phyloP scores from a whole-genome alignment of 2,797 vertebrate species.

The Columba guinea region DNA sequence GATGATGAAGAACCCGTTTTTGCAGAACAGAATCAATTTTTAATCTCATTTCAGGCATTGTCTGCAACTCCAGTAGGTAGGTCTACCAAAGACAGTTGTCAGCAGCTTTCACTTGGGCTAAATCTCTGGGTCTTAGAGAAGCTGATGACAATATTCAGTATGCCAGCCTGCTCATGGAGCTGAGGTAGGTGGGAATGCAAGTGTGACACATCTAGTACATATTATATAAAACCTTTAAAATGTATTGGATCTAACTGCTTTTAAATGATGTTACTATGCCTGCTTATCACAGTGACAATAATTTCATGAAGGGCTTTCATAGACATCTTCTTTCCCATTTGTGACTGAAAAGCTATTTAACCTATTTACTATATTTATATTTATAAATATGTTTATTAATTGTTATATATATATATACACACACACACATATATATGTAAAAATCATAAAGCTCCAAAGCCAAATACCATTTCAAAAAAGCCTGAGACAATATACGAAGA shows the following conservation, averaged over 20 bases:
- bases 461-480: not conserved
- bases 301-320: not conserved
- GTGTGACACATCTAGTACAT: fast-evolving
- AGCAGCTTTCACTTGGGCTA: not conserved
- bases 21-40: not conserved
- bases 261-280: not conserved
- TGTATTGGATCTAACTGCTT: not conserved
- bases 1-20: not conserved
- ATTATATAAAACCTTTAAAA: not conserved
- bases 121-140: not conserved
- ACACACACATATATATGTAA: not conserved
- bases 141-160: not conserved
- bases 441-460: not conserved
- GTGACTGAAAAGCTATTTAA: not conserved
- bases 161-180: not conserved
- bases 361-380: not conserved
- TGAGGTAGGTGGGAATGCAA: not conserved
- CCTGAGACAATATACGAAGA: not conserved
- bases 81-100: not conserved
- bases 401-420: too few species aligned
- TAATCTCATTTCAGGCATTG: not conserved
- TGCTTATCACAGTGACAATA: not conserved
- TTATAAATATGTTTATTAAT: not conserved
- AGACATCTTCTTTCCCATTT: not conserved
- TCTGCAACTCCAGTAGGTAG: not conserved